Percentiles rank a stretch among this genome's conserved stretches.
Conservation (phyloP, 2,113 vertebrate genomes). For the Siniperca knerii region DNA sequence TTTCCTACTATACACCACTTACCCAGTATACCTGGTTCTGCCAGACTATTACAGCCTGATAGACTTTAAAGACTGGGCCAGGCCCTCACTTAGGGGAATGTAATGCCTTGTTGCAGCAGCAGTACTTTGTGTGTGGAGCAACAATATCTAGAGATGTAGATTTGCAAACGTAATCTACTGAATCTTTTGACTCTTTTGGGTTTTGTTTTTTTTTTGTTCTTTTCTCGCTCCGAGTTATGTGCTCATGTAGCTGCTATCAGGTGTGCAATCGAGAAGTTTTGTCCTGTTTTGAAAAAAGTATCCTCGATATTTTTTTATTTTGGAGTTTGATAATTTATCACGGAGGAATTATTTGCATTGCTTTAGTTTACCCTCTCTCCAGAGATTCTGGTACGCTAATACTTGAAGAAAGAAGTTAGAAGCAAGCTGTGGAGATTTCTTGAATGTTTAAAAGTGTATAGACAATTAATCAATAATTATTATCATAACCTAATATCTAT, state of each 20-base stretch:
- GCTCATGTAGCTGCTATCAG: constrained; percentile 91
- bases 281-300: constrained; percentile 60
- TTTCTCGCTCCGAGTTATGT: constrained; percentile 85
- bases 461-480: constrained; percentile 81
- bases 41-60: constrained; percentile 66
- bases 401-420: constrained; percentile 82
- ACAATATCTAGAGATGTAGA: constrained; percentile 88
- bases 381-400: constrained; percentile 82
- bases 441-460: constrained; percentile 86
- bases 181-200: constrained; percentile 60
- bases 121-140: constrained; percentile 77
- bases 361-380: constrained; percentile 76
- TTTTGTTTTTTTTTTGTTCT: constrained; percentile 39
- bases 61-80: constrained; percentile 69
- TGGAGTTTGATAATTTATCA: constrained; percentile 81
- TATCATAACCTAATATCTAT: constrained; percentile 84
- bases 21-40: constrained; percentile 62
- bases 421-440: constrained; percentile 67
- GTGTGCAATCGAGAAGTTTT: constrained; percentile 86
- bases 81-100: constrained; percentile 78
- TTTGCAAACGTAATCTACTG: constrained; percentile 86
- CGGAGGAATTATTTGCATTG: constrained; percentile 80
- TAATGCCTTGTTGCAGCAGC: constrained; percentile 83
- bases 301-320: constrained; percentile 78
- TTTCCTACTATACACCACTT: constrained; percentile 70